A percentile compares a stretch with the other conserved stretches of the same genome.
Evolutionary conservation across 1,140 invertebrate genomes (phyloP).

Genomic region (Scaptomyza pallida): DNA sequence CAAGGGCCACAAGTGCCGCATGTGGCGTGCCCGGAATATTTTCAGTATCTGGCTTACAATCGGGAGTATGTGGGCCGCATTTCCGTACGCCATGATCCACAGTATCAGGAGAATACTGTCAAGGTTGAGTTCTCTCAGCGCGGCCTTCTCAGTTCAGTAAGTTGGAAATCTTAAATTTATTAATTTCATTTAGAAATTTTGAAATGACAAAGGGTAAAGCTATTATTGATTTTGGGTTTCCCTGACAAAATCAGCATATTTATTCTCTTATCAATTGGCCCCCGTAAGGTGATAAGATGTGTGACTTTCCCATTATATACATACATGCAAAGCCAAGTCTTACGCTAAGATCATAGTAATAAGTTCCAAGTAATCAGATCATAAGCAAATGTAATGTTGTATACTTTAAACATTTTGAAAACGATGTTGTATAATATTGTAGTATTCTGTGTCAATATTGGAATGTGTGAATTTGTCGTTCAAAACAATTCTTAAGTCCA

Average conservation of each 20-base stretch:
- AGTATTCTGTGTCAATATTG: neutral
- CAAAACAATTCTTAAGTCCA: neutral
- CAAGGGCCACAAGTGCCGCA: constrained; percentile 44
- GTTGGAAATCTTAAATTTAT: constrained; percentile 1
- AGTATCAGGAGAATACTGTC: constrained; percentile 34
- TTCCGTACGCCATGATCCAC: constrained; percentile 34
- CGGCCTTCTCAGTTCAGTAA: constrained; percentile 43
- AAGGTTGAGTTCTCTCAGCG: constrained; percentile 58
- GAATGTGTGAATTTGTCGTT: neutral
- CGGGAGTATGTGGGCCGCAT: constrained; percentile 52
- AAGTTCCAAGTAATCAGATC: neutral
- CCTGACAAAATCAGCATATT: neutral
- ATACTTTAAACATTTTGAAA: too few relatives aligned
- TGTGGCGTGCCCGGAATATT: constrained; percentile 55
- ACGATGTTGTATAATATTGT: too few relatives aligned
- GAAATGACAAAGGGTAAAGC: neutral
- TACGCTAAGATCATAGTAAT: too few relatives aligned
- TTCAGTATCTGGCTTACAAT: constrained; percentile 48
- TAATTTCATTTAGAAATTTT: neutral
- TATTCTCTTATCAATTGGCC: constrained; percentile 56
- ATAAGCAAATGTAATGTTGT: neutral
- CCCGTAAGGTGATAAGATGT: constrained; percentile 30
- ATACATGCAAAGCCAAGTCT: constrained; percentile 9
- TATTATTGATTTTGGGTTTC: neutral
- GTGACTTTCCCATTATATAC: constrained; percentile 36